Evolutionary conservation across 23 tunicate species (phyloP), one percentile per base, ranked within the genome.

Genomic region (Ciona savignyi): DNA sequence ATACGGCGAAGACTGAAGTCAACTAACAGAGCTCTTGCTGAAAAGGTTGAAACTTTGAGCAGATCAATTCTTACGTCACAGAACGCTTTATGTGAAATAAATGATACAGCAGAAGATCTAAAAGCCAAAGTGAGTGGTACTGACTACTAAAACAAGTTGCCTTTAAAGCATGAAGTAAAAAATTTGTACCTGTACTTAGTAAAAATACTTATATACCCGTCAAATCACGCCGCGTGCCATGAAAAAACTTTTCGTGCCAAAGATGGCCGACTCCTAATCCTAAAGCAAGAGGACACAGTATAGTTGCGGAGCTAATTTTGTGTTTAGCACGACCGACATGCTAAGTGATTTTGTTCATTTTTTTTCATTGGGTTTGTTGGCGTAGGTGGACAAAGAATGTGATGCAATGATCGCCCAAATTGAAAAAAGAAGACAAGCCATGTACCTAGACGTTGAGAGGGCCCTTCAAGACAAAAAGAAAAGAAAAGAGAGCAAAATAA

Each of bases 331-430:
- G n/a, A n/a, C n/a, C n/a, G n/a, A n/a, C n/a, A n/a, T n/a, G n/a
- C n/a, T n/a, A n/a, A n/a, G n/a, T n/a, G n/a, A n/a, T n/a, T n/a
- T n/a, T n/a, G n/a, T n/a, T n/a, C n/a, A n/a, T n/a, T n/a, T n/a
- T n/a, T n/a, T n/a, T n/a, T n/a, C n/a, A n/a, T n/a, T n/a, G n/a
- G n/a, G n/a, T n/a, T n/a, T n/a, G n/a, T n/a, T n/a, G n/a, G n/a
- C n/a, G 1, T 31, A 86, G 85, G 93, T 86, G 2, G 93, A 86
- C 61, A 70, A 65, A 15, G 93, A 86, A 35, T 86, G 93, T 35
- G 93, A 86, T 32, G 81, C 73, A 3, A 80, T 80, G 85, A 42
- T 78, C 31, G 83, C 64, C 1, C 85, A 86, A 69, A 72, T 80
- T 4, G 85, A 80, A 66, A 80, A 73, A 35, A 60, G 85, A 21